phyloP scores from a whole-genome alignment of 2,797 vertebrate species.

The Heterohyrax brucei region DNA sequence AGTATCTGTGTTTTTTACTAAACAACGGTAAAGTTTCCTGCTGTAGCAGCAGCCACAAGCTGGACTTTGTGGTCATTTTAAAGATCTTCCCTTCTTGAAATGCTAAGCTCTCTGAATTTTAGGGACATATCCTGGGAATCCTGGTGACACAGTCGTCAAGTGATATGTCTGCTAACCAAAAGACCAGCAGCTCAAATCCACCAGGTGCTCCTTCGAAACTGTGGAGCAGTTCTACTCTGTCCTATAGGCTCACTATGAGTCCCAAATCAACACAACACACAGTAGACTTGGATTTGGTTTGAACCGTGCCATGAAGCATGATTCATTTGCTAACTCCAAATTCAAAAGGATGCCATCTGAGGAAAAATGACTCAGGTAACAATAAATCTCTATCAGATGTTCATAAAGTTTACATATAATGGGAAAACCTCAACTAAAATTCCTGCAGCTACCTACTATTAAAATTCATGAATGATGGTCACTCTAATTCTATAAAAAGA shows the following conservation, averaged over 20 bases:
- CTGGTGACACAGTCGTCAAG: too few relatives aligned
- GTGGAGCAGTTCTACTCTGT: too few relatives aligned
- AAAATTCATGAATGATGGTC: constrained; percentile 16
- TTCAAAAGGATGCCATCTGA: not conserved
- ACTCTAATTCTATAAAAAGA: not conserved
- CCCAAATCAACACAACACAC: too few relatives aligned
- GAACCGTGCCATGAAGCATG: not conserved
- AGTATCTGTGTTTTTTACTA: not conserved
- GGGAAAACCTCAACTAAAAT: not conserved
- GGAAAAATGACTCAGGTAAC: not conserved
- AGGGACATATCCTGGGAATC: not conserved
- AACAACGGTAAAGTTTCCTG: not conserved
- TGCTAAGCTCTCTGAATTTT: constrained; percentile 14
- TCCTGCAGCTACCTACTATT: not conserved
- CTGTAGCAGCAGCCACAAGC: not conserved
- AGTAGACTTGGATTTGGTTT: too few relatives aligned
- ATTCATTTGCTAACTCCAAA: constrained; percentile 5
- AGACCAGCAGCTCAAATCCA: too few relatives aligned
- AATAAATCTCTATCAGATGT: not conserved
- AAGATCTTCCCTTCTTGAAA: not conserved
- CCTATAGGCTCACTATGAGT: too few relatives aligned
- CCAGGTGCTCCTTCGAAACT: too few relatives aligned
- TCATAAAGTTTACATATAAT: not conserved
- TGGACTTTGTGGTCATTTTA: constrained; percentile 10
- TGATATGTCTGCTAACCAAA: too few relatives aligned